Percentiles rank a stretch among this genome's conserved stretches.
Conservation (phyloP, 1,140 invertebrate species). For the Ganaspis sp. region DNA sequence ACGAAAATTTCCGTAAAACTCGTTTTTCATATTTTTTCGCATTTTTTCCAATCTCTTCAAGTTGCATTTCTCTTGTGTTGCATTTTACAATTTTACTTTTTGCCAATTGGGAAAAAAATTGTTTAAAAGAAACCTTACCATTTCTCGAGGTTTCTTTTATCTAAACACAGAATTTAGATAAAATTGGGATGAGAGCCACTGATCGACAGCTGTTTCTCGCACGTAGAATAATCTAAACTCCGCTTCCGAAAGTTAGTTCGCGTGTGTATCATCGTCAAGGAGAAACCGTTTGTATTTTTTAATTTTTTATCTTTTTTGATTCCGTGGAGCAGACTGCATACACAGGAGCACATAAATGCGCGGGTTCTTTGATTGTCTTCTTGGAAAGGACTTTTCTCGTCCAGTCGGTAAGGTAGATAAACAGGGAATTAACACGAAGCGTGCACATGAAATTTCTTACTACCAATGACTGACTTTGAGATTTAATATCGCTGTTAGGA, state of each 20-base stretch:
- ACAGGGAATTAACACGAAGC: constrained; percentile 14
- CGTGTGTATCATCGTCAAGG: constrained; percentile 46
- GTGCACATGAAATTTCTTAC: constrained; percentile 19
- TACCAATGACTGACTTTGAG: constrained; percentile 14
- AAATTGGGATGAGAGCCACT: constrained; percentile 49
- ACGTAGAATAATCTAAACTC: constrained; percentile 57
- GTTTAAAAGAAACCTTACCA: too few relatives aligned
- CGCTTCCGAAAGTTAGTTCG: constrained; percentile 54
- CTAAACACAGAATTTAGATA: not conserved
- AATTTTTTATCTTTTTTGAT: constrained; percentile 43
- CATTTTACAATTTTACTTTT: too few relatives aligned
- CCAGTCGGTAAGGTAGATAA: constrained; percentile 25
- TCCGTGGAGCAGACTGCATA: constrained; percentile 49
- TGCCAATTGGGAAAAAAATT: constrained; percentile 35
- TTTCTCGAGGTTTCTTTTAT: not conserved
- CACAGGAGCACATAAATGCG: constrained; percentile 38
- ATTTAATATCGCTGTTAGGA: constrained; percentile 18
- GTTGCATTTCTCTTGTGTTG: not conserved
- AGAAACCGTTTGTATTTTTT: constrained; percentile 48
- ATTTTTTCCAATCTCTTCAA: not conserved
- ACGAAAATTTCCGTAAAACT: not conserved
- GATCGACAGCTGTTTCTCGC: constrained; percentile 55
- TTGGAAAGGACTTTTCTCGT: constrained; percentile 25
- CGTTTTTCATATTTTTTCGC: not conserved
- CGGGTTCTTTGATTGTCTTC: constrained; percentile 42